phyloP scores from a whole-genome alignment of 2,888 invertebrate species.

The Epinotia nisella region DNA sequence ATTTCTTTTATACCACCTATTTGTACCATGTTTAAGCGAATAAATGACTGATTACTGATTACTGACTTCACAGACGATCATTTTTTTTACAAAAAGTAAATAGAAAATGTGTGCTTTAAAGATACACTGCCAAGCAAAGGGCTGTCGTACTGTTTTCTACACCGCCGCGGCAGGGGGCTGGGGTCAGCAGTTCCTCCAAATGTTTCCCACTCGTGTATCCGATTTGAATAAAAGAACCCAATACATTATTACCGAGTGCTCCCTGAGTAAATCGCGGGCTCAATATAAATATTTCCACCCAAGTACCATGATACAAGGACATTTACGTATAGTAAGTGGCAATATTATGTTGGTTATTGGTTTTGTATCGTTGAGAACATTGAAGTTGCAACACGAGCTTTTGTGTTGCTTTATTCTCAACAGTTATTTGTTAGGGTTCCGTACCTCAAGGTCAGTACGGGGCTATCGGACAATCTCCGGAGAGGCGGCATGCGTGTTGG shows the following conservation, averaged over 20 bases:
- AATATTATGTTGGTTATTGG: constrained; percentile 45
- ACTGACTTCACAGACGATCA: no score
- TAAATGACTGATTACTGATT: no score
- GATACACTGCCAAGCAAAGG: no score
- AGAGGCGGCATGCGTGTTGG: no score
- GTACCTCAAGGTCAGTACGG: no score
- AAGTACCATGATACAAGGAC: constrained; percentile 36
- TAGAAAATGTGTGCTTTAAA: no score
- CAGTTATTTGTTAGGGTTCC: no score
- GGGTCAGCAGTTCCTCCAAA: constrained; percentile 45
- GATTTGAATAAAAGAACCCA: constrained; percentile 48
- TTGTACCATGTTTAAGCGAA: no score
- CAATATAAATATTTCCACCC: constrained; percentile 48
- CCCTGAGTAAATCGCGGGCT: constrained; percentile 41
- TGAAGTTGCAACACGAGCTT: constrained; percentile 1
- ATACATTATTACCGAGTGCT: constrained; percentile 49
- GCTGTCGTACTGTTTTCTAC: constrained; percentile 24
- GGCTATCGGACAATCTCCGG: no score
- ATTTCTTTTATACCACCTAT: no score
- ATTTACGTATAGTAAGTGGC: constrained; percentile 35
- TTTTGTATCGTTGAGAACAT: constrained; percentile 31
- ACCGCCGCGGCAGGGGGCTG: constrained; percentile 21
- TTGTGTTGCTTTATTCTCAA: no score
- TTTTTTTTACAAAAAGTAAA: no score
- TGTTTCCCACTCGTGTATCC: constrained; percentile 46